phyloP scores from a whole-genome alignment of 2,888 invertebrate genomes.

The Augiades crinisus region DNA sequence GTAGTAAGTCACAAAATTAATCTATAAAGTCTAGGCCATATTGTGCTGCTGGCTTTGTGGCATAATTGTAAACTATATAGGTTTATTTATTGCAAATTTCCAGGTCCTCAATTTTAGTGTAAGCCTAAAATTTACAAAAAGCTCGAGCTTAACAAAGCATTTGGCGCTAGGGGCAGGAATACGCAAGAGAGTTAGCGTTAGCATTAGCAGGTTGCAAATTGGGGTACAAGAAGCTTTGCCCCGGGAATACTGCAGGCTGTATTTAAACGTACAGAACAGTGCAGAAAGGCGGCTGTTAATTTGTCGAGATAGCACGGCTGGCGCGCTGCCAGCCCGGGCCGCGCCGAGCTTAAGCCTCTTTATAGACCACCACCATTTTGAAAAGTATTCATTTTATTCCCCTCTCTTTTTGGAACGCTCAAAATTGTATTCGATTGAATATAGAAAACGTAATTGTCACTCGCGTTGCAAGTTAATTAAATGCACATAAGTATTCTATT shows the following conservation, averaged over 20 bases:
- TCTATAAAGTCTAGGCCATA: too few relatives aligned
- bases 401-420: neutral
- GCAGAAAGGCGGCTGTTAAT: slow-evolving; percentile 28
- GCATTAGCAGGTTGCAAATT: slow-evolving; percentile 18
- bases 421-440: slow-evolving; percentile 7
- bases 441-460: too few relatives aligned
- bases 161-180: too few relatives aligned
- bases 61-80: too few relatives aligned
- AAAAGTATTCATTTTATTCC: slow-evolving; percentile 9
- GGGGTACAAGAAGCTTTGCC: slow-evolving; percentile 5
- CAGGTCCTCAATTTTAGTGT: too few relatives aligned
- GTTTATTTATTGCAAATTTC: too few relatives aligned
- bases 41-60: too few relatives aligned
- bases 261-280: slow-evolving; percentile 19
- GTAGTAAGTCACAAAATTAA: too few relatives aligned
- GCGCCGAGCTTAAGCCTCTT: slow-evolving; percentile 23
- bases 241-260: slow-evolving; percentile 18
- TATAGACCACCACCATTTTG: slow-evolving; percentile 7
- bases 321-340: slow-evolving; percentile 30
- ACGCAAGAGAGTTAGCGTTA: slow-evolving; percentile 3
- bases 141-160: too few relatives aligned
- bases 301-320: slow-evolving; percentile 31
- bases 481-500: too few relatives aligned
- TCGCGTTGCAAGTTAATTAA: too few relatives aligned
- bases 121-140: too few relatives aligned